phyloP scores from a whole-genome alignment of 2,888 invertebrate species.

The Alviniconcha strummeri region DNA sequence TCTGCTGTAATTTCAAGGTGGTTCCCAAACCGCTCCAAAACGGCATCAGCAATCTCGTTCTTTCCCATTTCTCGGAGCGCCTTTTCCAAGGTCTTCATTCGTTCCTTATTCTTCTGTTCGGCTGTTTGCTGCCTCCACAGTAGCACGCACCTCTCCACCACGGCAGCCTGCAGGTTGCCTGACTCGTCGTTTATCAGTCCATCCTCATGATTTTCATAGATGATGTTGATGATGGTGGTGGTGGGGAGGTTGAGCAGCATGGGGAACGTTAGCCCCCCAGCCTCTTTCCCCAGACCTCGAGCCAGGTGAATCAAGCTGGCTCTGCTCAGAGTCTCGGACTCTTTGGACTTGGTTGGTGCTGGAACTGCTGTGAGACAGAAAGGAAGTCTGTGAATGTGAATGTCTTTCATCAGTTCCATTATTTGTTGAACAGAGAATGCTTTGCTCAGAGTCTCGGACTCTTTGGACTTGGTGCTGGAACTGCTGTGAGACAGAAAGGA shows the following conservation, averaged over 20 bases:
- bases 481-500: conserved; percentile 5
- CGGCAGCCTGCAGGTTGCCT: conserved; percentile 28
- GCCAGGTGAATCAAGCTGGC: conserved; percentile 51
- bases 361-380: conserved; percentile 5
- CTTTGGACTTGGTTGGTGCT: conserved; percentile 43
- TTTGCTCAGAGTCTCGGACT: conserved; percentile 50
- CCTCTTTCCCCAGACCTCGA: conserved; percentile 53
- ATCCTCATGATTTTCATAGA: conserved; percentile 41
- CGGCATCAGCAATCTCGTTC: conserved; percentile 55
- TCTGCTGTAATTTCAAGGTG: conserved; percentile 57
- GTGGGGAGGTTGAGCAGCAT: conserved; percentile 63
- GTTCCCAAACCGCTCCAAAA: conserved; percentile 55
- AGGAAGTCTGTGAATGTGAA: background rate
- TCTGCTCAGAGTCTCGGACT: conserved; percentile 50
- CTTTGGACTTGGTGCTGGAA: conserved; percentile 38
- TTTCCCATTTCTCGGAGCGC: conserved; percentile 62
- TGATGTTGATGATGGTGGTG: conserved; percentile 56
- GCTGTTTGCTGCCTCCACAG: conserved; percentile 55
- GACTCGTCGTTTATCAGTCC: conserved; percentile 42
- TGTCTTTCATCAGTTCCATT: conserved; percentile 51
- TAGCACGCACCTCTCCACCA: conserved; percentile 51
- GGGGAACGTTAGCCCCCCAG: conserved; percentile 52
- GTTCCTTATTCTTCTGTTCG: conserved; percentile 56
- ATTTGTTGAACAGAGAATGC: conserved; percentile 50
- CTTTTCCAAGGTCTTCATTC: conserved; percentile 56